Conservation (phyloP, 2,113 vertebrate genomes). For the Chiloscyllium plagiosum region DNA sequence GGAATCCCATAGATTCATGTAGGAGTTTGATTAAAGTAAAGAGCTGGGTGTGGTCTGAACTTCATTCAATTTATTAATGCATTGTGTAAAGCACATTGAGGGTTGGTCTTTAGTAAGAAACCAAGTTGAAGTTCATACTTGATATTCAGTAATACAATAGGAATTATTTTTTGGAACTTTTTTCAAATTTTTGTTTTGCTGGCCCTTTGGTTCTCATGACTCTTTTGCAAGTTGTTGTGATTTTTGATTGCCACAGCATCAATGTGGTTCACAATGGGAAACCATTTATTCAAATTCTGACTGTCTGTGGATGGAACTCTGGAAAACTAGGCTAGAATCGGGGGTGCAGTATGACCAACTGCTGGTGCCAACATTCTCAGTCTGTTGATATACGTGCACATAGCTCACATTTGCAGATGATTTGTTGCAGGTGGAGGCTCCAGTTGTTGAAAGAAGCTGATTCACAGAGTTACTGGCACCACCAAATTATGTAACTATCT, state of each 20-base stretch:
- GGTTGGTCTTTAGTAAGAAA: neutral
- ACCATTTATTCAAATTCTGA: neutral
- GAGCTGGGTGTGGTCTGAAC: neutral
- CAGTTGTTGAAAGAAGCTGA: neutral
- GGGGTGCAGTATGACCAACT: neutral
- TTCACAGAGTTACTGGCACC: neutral
- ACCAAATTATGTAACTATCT: neutral
- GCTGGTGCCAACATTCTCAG: neutral
- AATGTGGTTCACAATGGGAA: neutral
- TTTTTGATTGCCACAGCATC: neutral
- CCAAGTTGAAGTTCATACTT: neutral
- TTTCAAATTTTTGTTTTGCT: neutral
- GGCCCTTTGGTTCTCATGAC: neutral
- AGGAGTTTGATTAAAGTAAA: neutral
- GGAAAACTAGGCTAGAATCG: neutral
- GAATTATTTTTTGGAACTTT: neutral
- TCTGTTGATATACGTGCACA: neutral
- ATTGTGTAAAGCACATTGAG: neutral
- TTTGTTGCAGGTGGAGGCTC: neutral
- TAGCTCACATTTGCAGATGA: neutral
- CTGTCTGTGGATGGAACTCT: neutral
- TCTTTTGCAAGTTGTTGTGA: neutral
- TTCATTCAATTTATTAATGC: neutral
- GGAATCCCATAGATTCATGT: neutral
- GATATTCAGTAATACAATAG: neutral